Conservation (phyloP, 2,888 invertebrate species). For the Norana najaformis region DNA sequence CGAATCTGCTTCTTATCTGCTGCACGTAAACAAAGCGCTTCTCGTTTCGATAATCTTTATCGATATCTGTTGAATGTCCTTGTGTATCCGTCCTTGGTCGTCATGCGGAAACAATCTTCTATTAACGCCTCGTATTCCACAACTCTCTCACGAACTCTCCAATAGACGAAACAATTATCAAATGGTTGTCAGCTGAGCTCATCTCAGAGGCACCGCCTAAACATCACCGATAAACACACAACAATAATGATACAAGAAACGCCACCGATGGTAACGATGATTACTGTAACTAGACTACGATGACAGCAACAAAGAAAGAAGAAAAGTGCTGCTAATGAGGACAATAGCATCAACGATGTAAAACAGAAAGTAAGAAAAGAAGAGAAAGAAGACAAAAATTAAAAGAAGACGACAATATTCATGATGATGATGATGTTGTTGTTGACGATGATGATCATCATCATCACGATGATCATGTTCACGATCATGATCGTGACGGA, state of each 20-base stretch:
- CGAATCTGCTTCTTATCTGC: background rate
- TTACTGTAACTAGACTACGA: background rate
- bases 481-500: too few relatives aligned
- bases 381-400: background rate
- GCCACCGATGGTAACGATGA: background rate
- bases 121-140: background rate
- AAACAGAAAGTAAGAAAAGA: background rate
- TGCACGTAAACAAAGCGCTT: background rate
- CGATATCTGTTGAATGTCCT: background rate
- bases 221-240: background rate
- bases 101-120: background rate
- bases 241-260: background rate
- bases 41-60: background rate
- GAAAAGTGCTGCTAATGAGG: too few relatives aligned
- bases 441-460: too few relatives aligned
- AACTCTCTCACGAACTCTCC: background rate
- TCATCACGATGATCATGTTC: too few relatives aligned
- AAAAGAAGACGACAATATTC: background rate
- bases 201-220: background rate
- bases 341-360: too few relatives aligned
- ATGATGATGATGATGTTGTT: too few relatives aligned
- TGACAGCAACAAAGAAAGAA: background rate
- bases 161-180: background rate
- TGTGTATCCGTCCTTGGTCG: background rate
- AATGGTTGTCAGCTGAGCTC: background rate